Evolutionary conservation across 53 echinoderm and acorn worm species (phyloP).

Genomic region (Hippasteria phrygiana): DNA sequence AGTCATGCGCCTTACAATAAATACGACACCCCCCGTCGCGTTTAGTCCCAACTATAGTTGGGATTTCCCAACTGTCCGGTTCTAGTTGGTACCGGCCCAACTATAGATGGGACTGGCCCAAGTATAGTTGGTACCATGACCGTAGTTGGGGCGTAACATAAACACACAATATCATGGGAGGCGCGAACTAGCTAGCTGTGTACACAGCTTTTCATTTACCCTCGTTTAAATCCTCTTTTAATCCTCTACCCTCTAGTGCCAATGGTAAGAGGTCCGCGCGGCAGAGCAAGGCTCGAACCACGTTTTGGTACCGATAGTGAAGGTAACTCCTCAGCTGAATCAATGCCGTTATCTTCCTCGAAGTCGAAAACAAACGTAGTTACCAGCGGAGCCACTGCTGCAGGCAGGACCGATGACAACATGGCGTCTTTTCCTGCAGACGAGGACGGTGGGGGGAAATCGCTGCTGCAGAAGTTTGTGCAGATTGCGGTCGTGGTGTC

Average conservation of each 20-base stretch:
- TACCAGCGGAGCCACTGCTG: not conserved
- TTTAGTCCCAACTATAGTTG: no score
- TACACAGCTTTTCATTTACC: not conserved
- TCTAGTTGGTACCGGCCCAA: no score
- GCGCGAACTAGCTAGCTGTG: no score
- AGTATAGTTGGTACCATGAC: no score
- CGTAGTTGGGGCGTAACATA: no score
- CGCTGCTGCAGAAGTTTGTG: slow-evolving; percentile 64
- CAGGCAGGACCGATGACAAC: not conserved
- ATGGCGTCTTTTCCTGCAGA: not conserved
- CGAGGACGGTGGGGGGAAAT: not conserved
- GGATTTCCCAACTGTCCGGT: no score
- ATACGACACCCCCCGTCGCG: no score
- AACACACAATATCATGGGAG: no score
- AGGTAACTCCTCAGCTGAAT: not conserved
- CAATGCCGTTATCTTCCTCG: not conserved
- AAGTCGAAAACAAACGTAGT: not conserved
- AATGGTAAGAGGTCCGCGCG: not conserved
- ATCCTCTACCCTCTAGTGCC: slow-evolving; percentile 7
- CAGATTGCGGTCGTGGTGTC: slow-evolving; percentile 73
- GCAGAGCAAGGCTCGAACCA: not conserved
- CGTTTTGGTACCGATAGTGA: not conserved
- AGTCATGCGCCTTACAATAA: no score
- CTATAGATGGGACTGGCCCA: no score
- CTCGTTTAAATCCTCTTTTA: not conserved